Evolutionary conservation across 2,113 vertebrate genomes (phyloP).

Genomic region (Strix aluco): DNA sequence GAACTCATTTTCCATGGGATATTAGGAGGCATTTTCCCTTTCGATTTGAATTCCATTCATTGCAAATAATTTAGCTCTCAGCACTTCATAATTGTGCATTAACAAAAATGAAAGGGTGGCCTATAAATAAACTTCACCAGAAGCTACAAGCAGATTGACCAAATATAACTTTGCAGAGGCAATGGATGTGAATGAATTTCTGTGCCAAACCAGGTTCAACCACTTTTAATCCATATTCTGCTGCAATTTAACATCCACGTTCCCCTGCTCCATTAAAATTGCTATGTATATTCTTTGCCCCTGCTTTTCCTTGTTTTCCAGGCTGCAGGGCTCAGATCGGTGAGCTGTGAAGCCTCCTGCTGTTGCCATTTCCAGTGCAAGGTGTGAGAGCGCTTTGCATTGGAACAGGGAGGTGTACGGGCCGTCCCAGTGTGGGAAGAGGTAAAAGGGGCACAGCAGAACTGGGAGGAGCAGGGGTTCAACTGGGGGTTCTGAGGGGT

Average conservation of each 20-base stretch:
- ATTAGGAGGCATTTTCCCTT: background rate
- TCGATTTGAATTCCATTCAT: background rate
- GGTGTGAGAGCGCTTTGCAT: fast-evolving
- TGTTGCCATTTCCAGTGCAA: background rate
- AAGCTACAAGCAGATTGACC: background rate
- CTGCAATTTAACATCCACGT: background rate
- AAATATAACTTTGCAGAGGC: background rate
- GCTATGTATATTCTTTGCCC: background rate
- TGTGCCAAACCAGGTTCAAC: background rate
- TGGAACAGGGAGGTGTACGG: fast-evolving
- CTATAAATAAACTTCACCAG: background rate
- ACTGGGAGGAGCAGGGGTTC: background rate
- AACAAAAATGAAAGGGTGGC: background rate
- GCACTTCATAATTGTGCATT: background rate
- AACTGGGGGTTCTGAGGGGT: background rate
- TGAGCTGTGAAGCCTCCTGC: constrained; percentile 3
- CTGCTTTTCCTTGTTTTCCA: background rate
- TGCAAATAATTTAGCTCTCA: background rate
- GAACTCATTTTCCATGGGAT: background rate
- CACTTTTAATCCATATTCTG: background rate
- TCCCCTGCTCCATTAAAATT: background rate
- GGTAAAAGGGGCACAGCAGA: background rate
- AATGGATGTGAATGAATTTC: background rate
- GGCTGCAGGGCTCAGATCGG: background rate
- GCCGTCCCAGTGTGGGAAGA: background rate